Evolutionary conservation across 2,113 vertebrate genomes (phyloP).

Genomic region (Scomber scombrus): DNA sequence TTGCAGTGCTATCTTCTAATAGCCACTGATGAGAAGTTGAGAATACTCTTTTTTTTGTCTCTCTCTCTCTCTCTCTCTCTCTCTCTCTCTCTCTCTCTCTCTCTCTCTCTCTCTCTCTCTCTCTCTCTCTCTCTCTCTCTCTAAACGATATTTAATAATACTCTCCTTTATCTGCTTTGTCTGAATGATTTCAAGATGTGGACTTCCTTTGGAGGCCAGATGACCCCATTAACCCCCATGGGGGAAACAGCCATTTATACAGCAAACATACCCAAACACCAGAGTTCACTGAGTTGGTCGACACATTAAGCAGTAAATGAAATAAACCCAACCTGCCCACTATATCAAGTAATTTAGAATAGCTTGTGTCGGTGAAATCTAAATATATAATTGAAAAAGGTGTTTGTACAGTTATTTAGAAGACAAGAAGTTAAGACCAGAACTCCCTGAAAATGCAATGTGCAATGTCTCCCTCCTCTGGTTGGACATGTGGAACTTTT

Average conservation of each 20-base stretch:
- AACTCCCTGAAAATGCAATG: conserved; percentile 5
- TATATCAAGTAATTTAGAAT: neutral
- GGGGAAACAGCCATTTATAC: neutral
- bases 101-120: neutral
- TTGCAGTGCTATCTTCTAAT: conserved; percentile 41
- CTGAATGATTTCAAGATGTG: conserved; percentile 82
- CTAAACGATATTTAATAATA: conserved; percentile 36
- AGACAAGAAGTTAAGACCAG: neutral
- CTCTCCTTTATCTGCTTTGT: conserved; percentile 58
- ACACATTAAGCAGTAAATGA: neutral
- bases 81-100: conserved; percentile 20
- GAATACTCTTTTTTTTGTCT: conserved; percentile 14
- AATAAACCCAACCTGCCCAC: neutral
- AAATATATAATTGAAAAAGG: neutral
- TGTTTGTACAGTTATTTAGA: neutral
- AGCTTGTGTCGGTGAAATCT: neutral
- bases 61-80: conserved; percentile 1
- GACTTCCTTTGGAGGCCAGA: conserved; percentile 33
- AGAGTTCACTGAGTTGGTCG: conserved; percentile 13
- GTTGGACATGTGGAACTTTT: neutral
- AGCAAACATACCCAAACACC: neutral
- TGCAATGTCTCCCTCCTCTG: conserved; percentile 73
- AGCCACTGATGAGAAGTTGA: conserved; percentile 42
- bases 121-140: neutral
- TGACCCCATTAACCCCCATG: conserved; percentile 69